Evolutionary conservation across 1,140 invertebrate genomes (phyloP).

Genomic region (Atopsyche davidsoni): DNA sequence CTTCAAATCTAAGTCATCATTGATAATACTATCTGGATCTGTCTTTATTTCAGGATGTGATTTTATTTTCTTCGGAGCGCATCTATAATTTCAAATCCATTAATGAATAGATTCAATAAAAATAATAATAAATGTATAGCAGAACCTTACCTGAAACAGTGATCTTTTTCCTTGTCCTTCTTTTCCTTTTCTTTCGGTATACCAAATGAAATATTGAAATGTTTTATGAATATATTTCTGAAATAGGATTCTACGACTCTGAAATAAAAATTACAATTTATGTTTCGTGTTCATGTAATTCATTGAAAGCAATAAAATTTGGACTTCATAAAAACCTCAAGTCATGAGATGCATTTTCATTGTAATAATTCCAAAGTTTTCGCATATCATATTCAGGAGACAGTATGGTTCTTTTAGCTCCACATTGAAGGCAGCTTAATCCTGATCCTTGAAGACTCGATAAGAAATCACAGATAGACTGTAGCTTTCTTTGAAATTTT

Average conservation of each 20-base stretch:
- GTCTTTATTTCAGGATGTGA: background rate
- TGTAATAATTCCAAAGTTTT: slow-evolving; percentile 16
- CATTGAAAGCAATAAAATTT: no score
- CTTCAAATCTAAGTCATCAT: slow-evolving; percentile 15
- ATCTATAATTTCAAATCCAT: slow-evolving; percentile 7
- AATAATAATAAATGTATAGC: background rate
- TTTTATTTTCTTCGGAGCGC: slow-evolving; percentile 3
- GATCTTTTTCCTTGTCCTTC: slow-evolving; percentile 13
- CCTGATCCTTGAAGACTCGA: slow-evolving; percentile 6
- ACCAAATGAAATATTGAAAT: slow-evolving; percentile 17
- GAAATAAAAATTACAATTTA: slow-evolving; percentile 9
- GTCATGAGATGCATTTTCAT: slow-evolving; percentile 11
- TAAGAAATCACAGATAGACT: slow-evolving; percentile 12
- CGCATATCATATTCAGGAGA: slow-evolving; percentile 16
- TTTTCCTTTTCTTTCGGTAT: slow-evolving; percentile 16
- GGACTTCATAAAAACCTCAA: no score
- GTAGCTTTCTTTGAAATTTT: slow-evolving; percentile 16
- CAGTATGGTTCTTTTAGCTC: slow-evolving; percentile 3
- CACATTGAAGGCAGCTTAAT: slow-evolving; percentile 5
- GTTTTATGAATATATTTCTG: slow-evolving; percentile 15
- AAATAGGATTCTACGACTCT: slow-evolving; percentile 19
- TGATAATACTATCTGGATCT: slow-evolving; percentile 4
- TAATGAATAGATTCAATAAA: background rate
- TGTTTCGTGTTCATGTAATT: no score
- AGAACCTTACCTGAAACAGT: slow-evolving; percentile 15